phyloP scores from a whole-genome alignment of 2,113 vertebrate species.

The Stictonetta naevosa region DNA sequence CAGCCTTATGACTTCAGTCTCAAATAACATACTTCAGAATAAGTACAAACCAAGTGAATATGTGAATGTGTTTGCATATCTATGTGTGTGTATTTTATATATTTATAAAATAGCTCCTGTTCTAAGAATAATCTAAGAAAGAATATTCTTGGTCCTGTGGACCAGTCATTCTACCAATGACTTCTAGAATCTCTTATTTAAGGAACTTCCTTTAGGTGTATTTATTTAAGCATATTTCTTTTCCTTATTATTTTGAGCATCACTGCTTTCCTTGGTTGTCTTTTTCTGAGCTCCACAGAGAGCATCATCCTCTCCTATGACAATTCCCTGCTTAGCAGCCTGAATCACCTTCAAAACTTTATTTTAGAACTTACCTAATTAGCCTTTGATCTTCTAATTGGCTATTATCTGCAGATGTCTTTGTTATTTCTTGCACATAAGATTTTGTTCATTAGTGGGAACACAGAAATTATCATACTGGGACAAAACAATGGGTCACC shows the following conservation, averaged over 20 bases:
- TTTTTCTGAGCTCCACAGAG: constrained; percentile 5
- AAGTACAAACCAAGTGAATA: neutral
- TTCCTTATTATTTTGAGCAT: neutral
- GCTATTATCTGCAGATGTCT: constrained; percentile 60
- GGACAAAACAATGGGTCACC: constrained; percentile 40
- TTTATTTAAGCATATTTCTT: neutral
- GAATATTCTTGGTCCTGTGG: neutral
- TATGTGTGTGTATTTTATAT: too few species aligned
- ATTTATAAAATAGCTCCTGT: neutral
- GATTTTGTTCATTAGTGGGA: neutral
- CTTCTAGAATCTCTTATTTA: neutral
- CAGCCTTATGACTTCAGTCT: neutral
- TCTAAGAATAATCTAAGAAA: neutral
- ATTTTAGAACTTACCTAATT: constrained; percentile 74
- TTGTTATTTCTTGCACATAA: constrained; percentile 23
- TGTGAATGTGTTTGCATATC: fast-evolving
- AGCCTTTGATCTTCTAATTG: constrained; percentile 76
- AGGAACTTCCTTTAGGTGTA: neutral
- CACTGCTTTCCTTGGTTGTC: neutral
- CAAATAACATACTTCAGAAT: neutral
- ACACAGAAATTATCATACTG: constrained; percentile 11
- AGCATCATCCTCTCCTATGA: constrained; percentile 22
- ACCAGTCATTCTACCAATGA: neutral
- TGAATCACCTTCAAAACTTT: constrained; percentile 73
- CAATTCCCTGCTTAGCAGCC: constrained; percentile 51